Conservation (phyloP, 2,113 vertebrate species). For the Arenaria interpres region DNA sequence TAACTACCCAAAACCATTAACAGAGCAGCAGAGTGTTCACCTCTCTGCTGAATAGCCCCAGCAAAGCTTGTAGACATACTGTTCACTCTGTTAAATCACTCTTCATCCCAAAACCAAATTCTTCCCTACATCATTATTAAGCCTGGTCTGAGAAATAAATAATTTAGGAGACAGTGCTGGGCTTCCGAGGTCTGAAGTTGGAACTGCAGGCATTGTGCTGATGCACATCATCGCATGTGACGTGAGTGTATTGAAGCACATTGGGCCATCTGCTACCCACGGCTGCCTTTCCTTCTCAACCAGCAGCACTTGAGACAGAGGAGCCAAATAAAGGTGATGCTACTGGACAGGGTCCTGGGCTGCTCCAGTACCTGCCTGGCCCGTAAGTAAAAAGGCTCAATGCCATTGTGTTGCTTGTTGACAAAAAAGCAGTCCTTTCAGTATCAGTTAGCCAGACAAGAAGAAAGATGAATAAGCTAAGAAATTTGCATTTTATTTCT, state of each 20-base stretch:
- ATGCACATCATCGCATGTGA: background rate
- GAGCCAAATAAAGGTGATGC: background rate
- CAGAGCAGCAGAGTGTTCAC: background rate
- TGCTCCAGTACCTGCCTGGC: background rate
- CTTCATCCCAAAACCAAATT: background rate
- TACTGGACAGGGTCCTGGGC: background rate
- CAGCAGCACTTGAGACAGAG: background rate
- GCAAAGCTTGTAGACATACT: background rate
- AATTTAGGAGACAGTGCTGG: background rate
- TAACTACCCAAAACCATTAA: background rate
- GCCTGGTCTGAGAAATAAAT: background rate
- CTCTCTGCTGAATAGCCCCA: background rate
- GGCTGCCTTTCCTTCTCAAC: background rate
- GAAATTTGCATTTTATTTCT: fast-evolving
- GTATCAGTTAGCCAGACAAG: background rate
- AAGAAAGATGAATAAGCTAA: background rate
- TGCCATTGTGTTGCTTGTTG: background rate
- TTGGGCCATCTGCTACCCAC: background rate
- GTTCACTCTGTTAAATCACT: background rate
- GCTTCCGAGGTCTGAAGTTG: background rate
- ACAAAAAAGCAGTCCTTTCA: background rate
- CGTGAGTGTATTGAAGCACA: fast-evolving
- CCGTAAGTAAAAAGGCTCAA: background rate
- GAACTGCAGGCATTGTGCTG: background rate
- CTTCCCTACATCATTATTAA: background rate